Evolutionary conservation across 2,113 vertebrate genomes (phyloP).

Genomic region (Hoplias malabaricus): DNA sequence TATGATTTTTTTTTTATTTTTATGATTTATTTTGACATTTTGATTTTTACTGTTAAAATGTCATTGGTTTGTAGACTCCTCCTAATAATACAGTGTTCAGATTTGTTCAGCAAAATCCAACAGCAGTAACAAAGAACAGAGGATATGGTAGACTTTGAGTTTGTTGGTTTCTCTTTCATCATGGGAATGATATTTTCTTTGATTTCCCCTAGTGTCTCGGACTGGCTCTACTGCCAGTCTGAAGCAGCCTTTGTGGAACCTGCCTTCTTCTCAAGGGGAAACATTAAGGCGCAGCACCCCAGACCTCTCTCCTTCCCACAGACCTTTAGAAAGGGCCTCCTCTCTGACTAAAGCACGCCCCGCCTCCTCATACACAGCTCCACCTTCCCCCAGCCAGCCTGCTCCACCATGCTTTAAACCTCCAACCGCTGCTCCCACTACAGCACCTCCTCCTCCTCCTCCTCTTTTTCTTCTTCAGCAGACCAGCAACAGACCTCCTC

Average conservation of each 20-base stretch:
- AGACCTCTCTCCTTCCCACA: slow-evolving; percentile 57
- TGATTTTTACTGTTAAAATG: no score
- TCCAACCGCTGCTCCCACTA: slow-evolving; percentile 29
- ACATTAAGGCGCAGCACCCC: slow-evolving; percentile 44
- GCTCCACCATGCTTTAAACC: slow-evolving; percentile 52
- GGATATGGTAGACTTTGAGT: background rate
- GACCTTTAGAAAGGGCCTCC: slow-evolving; percentile 49
- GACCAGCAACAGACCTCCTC: slow-evolving; percentile 63
- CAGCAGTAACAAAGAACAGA: no score
- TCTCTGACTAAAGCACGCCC: slow-evolving; percentile 48
- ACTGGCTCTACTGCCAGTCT: slow-evolving; percentile 70
- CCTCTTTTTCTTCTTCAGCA: slow-evolving; percentile 67
- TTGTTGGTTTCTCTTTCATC: slow-evolving; percentile 13
- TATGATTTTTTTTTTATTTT: no score
- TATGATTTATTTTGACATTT: no score
- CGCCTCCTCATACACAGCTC: slow-evolving; percentile 57
- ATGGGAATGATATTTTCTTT: slow-evolving; percentile 37
- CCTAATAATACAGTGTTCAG: no score
- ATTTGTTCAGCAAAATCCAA: no score
- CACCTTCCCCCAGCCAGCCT: slow-evolving; percentile 62
- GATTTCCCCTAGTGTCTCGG: slow-evolving; percentile 61
- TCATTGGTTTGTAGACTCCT: no score
- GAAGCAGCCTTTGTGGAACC: slow-evolving; percentile 72
- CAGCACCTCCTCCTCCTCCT: slow-evolving; percentile 46
- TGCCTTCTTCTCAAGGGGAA: slow-evolving; percentile 57